Conservation (phyloP, 2,113 vertebrate species). For the Ochotona princeps region DNA sequence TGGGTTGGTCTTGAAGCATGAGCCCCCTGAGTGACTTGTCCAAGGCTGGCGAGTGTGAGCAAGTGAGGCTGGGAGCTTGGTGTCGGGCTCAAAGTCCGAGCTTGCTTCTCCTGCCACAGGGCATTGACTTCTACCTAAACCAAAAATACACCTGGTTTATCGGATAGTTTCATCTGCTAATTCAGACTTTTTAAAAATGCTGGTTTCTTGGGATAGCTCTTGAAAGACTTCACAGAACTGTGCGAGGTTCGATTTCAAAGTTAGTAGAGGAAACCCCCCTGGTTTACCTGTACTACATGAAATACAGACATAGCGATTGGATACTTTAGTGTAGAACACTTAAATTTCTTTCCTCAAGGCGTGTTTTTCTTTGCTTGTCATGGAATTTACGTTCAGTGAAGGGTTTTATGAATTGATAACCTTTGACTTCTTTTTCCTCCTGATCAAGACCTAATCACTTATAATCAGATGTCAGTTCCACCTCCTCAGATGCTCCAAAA, state of each 20-base stretch:
- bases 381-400: constrained; percentile 23
- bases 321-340: background rate
- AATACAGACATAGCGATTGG: no score
- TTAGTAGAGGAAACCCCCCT: no score
- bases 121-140: background rate
- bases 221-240: no score
- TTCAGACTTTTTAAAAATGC: background rate
- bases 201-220: background rate
- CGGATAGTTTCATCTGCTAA: background rate
- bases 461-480: background rate
- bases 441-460: background rate
- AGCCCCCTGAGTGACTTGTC: constrained; percentile 9
- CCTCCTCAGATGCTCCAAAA: background rate
- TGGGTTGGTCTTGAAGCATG: background rate
- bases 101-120: background rate
- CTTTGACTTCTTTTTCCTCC: background rate
- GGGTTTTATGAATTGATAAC: background rate
- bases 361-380: constrained; percentile 12
- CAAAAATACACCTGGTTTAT: background rate
- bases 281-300: no score
- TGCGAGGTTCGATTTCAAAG: no score
- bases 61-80: background rate
- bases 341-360: background rate
- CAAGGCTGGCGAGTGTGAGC: background rate
- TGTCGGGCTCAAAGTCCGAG: background rate